Conservation (phyloP, 2,113 vertebrate genomes). For the Pseudorasbora parva region DNA sequence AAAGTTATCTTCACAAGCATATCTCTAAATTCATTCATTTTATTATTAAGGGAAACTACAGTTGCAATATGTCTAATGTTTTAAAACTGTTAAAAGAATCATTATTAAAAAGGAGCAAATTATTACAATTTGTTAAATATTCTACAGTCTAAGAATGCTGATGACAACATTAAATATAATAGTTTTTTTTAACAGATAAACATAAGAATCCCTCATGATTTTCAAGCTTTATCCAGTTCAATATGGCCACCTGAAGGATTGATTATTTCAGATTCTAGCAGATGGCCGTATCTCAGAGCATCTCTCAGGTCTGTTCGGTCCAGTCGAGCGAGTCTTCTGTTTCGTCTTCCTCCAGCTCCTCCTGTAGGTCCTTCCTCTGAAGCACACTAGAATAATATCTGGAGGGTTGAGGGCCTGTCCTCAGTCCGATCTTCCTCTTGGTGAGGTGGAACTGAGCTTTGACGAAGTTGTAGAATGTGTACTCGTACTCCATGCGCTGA, state of each 20-base stretch:
- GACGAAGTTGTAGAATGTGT: constrained; percentile 86
- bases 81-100: neutral
- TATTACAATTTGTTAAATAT: neutral
- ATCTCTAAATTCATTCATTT: neutral
- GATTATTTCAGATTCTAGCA: neutral
- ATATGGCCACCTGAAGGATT: neutral
- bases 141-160: neutral
- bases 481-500: constrained; percentile 85
- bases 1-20: neutral
- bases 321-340: constrained; percentile 62
- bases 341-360: constrained; percentile 77
- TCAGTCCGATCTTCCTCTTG: constrained; percentile 86
- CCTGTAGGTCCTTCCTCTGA: constrained; percentile 71
- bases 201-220: neutral
- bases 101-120: too few species aligned
- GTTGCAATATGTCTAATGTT: neutral
- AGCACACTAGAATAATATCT: constrained; percentile 66
- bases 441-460: constrained; percentile 85
- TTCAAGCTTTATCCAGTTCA: constrained; percentile 13
- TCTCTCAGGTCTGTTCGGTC: constrained; percentile 42
- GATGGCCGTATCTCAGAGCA: neutral
- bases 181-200: neutral
- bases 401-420: constrained; percentile 68
- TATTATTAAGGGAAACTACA: neutral
- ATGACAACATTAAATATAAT: neutral